Base-by-base conservation (phyloP, 2,888 invertebrate genomes). In the Ornithoptera priamus region DNA sequence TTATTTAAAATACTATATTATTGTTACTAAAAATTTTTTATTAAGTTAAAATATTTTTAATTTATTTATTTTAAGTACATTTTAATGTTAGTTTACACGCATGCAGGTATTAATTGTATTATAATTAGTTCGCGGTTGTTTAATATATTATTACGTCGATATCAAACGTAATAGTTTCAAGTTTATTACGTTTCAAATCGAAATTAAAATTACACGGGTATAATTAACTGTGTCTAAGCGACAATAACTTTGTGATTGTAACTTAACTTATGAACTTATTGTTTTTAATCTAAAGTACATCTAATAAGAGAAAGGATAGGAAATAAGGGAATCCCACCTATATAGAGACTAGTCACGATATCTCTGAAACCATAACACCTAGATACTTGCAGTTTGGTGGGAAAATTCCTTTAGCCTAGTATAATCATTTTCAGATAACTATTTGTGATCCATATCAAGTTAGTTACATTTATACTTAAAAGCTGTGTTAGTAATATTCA, bases 51-150 rank as follows among this genome's bases (percentile, higher is more conserved):
- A 53, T n/a, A n/a, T 53, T 15, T 53, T 17, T 17, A 50, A 5
- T 50, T 15, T 53, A n/a, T 53, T n/a, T n/a, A 53, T 12, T 53
- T n/a, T 53, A 53, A 53, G 12, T 53, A 53, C 53, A 53, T 53
- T 24, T 60, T 60, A 60, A 60, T 60, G 24, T 60, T 17, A 7
- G 3, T 22, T 58, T 22, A 58, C 10, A 22, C 56, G n/a, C 56
- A 18, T 56, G n/a, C 56, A 15, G 18, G 18, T 56, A n/a, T 56
- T 58, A 58, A 58, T 22, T 58, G 57, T n/a, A 3, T 22, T 58
- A 12, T 58, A 58, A 58, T 58, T 58, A 58, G 22, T 58, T 22
- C 22, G 65, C 65, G 65, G 65, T 65, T 24, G 24, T 42, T 24
- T 46, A 65, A 58, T 17, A 20, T 20, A 36, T 65, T 57, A 8